Percentiles rank a stretch among this genome's conserved stretches.
Evolutionary conservation across 2,797 vertebrate genomes (phyloP).

Genomic region (Mus caroli): DNA sequence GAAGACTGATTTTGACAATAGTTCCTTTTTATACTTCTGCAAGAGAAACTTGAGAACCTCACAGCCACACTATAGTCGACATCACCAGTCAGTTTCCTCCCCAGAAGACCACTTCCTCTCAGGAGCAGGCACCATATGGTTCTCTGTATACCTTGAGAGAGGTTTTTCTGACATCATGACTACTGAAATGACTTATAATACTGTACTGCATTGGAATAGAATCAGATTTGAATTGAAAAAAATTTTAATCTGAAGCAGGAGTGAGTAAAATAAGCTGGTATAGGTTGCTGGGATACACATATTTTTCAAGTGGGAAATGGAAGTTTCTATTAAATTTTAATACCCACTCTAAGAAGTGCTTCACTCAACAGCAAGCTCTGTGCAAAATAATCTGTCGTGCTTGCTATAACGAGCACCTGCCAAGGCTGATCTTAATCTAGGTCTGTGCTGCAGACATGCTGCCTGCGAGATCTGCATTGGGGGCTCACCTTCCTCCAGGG

Average conservation of each 20-base stretch:
- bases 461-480: conserved; percentile 59
- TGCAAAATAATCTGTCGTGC: conserved; percentile 30
- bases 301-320: conserved; percentile 80
- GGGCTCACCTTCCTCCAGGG: conserved; percentile 66
- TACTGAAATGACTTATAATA: conserved; percentile 16
- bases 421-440: conserved; percentile 70
- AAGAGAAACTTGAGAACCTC: conserved; percentile 34
- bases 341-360: conserved; percentile 73
- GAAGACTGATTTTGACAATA: conserved; percentile 57
- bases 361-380: conserved; percentile 62
- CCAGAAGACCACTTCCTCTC: conserved; percentile 30
- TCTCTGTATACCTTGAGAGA: background rate
- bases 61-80: conserved; percentile 23
- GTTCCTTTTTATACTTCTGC: conserved; percentile 48
- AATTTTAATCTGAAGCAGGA: conserved; percentile 59
- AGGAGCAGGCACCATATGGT: background rate
- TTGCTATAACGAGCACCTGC: conserved; percentile 63
- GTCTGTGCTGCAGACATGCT: background rate
- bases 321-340: conserved; percentile 86
- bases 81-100: background rate
- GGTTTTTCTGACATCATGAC: conserved; percentile 14
- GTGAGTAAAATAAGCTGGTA: conserved; percentile 60
- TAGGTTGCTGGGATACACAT: conserved; percentile 66
- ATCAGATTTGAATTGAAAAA: conserved; percentile 68
- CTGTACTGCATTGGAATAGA: conserved; percentile 12